Conservation (phyloP, 2,888 invertebrate species). For the Trichacis sp. region DNA sequence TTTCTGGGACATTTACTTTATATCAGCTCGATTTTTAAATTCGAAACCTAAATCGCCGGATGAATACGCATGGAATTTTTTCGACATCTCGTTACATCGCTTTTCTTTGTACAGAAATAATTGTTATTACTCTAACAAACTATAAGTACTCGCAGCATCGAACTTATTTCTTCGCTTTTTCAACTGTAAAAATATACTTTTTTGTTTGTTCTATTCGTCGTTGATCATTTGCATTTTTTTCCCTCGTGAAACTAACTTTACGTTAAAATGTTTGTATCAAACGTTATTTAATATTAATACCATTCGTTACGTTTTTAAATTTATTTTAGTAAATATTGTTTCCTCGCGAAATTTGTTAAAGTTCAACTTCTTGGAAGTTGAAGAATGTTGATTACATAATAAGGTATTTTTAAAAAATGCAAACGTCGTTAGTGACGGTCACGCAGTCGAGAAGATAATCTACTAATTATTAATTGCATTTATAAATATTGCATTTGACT, state of each 20-base stretch:
- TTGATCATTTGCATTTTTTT: conserved; percentile 3
- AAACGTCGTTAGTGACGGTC: conserved; percentile 24
- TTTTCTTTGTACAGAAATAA: conserved; percentile 5
- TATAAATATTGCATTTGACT: conserved; percentile 8
- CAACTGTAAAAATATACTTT: conserved; percentile 2
- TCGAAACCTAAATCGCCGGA: background rate
- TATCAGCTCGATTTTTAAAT: conserved; percentile 1
- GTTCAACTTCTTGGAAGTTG: background rate
- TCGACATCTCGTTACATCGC: conserved; percentile 1
- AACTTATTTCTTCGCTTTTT: conserved; percentile 7
- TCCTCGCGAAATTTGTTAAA: no score
- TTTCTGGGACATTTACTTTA: no score
- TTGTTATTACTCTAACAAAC: background rate
- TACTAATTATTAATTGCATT: background rate
- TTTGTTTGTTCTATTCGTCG: background rate
- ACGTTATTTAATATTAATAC: no score
- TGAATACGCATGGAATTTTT: conserved; percentile 6
- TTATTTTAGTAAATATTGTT: no score
- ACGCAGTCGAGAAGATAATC: conserved; percentile 13
- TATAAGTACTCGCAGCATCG: conserved; percentile 13
- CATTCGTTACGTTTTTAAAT: no score
- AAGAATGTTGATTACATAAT: background rate
- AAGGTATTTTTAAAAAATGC: conserved; percentile 24
- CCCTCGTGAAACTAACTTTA: no score
- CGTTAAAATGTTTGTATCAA: no score